These are phyloP conservation scores for Mobula hypostoma DNA, from an alignment of 2,113 vertebrate genomes.

Conservation along the genomic window DNA sequence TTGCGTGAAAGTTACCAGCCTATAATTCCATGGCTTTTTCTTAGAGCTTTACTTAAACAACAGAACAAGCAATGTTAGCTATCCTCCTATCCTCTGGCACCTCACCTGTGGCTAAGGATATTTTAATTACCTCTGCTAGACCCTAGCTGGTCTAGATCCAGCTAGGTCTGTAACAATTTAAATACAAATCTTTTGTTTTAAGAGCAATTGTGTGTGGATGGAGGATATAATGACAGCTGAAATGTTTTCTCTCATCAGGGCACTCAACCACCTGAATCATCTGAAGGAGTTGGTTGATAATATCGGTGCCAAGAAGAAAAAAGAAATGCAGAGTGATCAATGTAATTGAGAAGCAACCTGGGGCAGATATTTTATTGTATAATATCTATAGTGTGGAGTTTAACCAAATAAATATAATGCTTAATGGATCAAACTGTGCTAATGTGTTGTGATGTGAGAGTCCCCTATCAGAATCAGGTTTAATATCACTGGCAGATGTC, in stretches of 20 bases:
- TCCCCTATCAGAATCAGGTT: neutral
- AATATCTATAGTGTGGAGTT: neutral
- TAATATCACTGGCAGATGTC: no score
- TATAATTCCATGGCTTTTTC: no score
- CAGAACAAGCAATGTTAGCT: no score
- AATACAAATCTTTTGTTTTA: no score
- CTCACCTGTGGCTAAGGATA: no score
- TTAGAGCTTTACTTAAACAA: no score
- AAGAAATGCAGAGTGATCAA: neutral
- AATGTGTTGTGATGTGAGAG: neutral
- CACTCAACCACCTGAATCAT: slow-evolving; percentile 61
- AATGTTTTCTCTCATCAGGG: slow-evolving; percentile 49
- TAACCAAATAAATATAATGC: neutral
- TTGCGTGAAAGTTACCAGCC: no score
- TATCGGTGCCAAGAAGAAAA: slow-evolving; percentile 43
- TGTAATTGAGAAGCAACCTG: neutral
- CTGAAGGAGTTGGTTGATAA: slow-evolving; percentile 64
- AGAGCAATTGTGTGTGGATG: neutral
- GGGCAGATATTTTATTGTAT: neutral
- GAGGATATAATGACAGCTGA: neutral
- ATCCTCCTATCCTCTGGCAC: no score
- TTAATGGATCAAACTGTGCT: neutral
- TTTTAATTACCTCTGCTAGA: no score
- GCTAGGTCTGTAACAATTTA: no score
- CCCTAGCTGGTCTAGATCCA: no score